A percentile compares a stretch with the other conserved stretches of the same genome.
Evolutionary conservation across 2,888 invertebrate species (phyloP).

Genomic region (Mantis religiosa): DNA sequence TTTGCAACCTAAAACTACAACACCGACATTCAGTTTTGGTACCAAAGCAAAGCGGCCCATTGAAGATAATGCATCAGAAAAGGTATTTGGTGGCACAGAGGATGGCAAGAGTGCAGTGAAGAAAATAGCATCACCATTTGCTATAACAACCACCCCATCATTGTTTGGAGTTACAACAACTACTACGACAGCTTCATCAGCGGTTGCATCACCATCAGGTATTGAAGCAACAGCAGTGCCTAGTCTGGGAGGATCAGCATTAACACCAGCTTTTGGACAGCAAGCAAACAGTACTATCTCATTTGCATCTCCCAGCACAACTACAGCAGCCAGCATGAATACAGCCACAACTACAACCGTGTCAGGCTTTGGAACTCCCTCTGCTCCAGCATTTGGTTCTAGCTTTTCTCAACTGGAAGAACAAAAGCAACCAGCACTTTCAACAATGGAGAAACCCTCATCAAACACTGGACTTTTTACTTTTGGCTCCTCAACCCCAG

Average conservation of each 20-base stretch:
- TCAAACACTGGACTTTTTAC: background rate
- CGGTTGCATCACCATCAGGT: background rate
- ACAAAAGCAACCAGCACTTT: background rate
- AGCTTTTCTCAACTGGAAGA: background rate
- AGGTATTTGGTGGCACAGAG: background rate
- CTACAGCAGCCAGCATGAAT: background rate
- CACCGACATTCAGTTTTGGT: background rate
- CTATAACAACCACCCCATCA: background rate
- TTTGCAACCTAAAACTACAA: background rate
- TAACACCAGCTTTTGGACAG: background rate
- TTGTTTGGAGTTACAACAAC: background rate
- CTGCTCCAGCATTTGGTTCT: conserved; percentile 4
- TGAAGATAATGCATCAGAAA: background rate
- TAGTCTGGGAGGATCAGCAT: background rate
- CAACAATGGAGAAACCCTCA: background rate
- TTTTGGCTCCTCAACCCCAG: background rate
- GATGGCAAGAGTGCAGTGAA: background rate
- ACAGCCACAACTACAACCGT: background rate
- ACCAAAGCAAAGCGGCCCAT: background rate
- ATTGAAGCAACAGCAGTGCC: background rate
- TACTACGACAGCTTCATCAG: background rate
- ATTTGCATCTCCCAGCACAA: background rate
- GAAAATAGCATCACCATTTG: background rate
- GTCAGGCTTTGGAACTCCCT: background rate
- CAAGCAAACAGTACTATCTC: background rate